phyloP scores from a whole-genome alignment of 2,888 invertebrate species.

The Dioctria linearis region DNA sequence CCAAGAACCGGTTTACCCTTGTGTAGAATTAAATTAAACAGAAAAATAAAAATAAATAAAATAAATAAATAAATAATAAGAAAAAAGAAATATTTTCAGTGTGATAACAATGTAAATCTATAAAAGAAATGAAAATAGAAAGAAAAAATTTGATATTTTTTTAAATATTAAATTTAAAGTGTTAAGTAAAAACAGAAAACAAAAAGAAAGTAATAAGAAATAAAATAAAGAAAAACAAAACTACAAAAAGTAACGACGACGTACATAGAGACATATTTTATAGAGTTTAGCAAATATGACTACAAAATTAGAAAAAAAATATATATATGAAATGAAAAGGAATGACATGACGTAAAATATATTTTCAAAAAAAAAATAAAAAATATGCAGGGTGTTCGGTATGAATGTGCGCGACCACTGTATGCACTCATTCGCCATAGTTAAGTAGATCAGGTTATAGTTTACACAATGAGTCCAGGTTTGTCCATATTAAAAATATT shows the following conservation, averaged over 20 bases:
- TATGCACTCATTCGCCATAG: too few species aligned
- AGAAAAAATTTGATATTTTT: constrained; percentile 51
- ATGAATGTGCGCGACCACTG: too few species aligned
- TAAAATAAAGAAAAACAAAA: neutral
- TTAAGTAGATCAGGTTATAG: too few species aligned
- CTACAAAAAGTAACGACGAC: constrained; percentile 24
- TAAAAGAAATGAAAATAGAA: constrained; percentile 36
- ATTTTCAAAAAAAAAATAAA: neutral
- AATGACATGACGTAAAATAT: neutral
- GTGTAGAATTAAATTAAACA: constrained; percentile 24
- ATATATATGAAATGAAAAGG: constrained; percentile 28
- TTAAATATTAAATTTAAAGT: constrained; percentile 50
- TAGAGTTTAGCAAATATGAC: constrained; percentile 20
- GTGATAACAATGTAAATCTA: constrained; percentile 50
- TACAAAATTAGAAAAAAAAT: constrained; percentile 28
- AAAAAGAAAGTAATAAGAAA: constrained; percentile 22
- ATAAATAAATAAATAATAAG: constrained; percentile 23
- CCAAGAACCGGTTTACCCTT: constrained; percentile 52
- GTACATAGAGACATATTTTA: constrained; percentile 46
- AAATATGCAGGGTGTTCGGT: neutral
- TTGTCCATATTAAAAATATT: too few species aligned
- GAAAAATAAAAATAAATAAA: constrained; percentile 20
- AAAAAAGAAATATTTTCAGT: constrained; percentile 48
- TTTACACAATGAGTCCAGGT: too few species aligned
- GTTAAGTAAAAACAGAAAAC: constrained; percentile 18